Base-by-base conservation (phyloP, 1,140 invertebrate genomes). In the Plectrocnemia conspersa region DNA sequence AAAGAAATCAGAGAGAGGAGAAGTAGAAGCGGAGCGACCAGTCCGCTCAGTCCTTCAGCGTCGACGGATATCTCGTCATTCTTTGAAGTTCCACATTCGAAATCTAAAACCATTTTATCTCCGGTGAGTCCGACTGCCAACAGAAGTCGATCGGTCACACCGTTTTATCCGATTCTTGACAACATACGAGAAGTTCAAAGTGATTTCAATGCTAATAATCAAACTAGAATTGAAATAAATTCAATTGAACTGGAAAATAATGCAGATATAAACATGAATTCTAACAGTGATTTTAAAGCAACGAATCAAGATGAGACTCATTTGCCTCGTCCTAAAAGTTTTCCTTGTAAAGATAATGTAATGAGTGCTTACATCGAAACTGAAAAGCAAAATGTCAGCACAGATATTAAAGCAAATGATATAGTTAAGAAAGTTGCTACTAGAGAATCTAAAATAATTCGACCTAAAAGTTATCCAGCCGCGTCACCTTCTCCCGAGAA, bases 1-100 rank as follows among this genome's bases (percentile, higher is more conserved):
- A 77, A 78, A 52, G 81, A 84, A 66, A 82, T 84, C 52, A 66
- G 81, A 7, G 79, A 83, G 64, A 82, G 80, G 62, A 74, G 71
- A 53, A 73, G 68, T 50, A 78, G 73, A 64, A 64, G 67, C 33
- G 54, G 58, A 41, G 57, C 6, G 15, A 56, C 57, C 32, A 56
- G 52, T 35, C 46, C 66, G 5, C 59, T 56, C 38, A 68, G 66
- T 52, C 65, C 65, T 1, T 50, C 48, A 7, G 64, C 68, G 21
- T 23, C 52, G 0, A 58, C 54, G 6, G 67, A 71, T 21, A 44
- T 52, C 15, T 59, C 60, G 11, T 42, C 46, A 24, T 48, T 56
- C 19, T 66, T 64, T 16, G 57, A 60, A 38, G 27, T 15, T 9
- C 66, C 64, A 32, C 69, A 69, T 42, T 68, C 71, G 10, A 60